Evolutionary conservation across 1,140 invertebrate genomes (phyloP).

Genomic region (Bilobella aurantiaca): DNA sequence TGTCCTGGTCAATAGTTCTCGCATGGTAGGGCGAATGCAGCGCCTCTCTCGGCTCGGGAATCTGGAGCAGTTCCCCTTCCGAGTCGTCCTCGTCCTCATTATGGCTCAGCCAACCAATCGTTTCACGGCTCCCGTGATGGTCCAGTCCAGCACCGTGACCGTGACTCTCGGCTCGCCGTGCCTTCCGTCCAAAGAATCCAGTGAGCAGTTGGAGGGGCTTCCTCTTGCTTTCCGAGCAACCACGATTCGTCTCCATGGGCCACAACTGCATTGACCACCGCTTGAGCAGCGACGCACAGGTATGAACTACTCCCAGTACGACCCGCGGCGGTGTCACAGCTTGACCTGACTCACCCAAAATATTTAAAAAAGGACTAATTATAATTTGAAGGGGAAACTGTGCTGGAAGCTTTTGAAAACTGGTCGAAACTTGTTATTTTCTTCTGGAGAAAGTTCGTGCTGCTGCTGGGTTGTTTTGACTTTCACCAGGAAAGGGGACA

Average conservation of each 20-base stretch:
- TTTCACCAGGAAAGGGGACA: too few species aligned
- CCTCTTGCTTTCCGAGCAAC: background rate
- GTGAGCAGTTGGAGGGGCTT: slow-evolving; percentile 32
- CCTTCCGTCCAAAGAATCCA: slow-evolving; percentile 29
- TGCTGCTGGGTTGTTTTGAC: too few species aligned
- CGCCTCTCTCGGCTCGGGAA: slow-evolving; percentile 29
- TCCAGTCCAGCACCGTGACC: background rate
- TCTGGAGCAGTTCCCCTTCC: slow-evolving; percentile 12
- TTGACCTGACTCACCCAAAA: too few species aligned
- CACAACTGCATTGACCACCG: background rate
- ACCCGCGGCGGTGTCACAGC: too few species aligned
- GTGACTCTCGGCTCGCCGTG: slow-evolving; percentile 10
- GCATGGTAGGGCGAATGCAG: slow-evolving; percentile 35
- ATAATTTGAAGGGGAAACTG: too few species aligned
- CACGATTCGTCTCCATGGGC: background rate
- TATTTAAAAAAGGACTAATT: too few species aligned
- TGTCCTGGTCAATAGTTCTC: slow-evolving; percentile 33
- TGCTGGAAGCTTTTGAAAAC: too few species aligned
- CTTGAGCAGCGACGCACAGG: background rate
- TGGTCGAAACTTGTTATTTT: too few species aligned
- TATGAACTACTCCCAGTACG: too few species aligned
- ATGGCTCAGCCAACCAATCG: background rate
- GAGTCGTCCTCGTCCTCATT: slow-evolving; percentile 17
- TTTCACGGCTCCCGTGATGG: background rate
- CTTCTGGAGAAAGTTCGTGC: too few species aligned